A percentile compares a stretch with the other conserved stretches of the same genome.
phyloP scores from a whole-genome alignment of 2,113 vertebrate genomes.

The Dromas ardeola region DNA sequence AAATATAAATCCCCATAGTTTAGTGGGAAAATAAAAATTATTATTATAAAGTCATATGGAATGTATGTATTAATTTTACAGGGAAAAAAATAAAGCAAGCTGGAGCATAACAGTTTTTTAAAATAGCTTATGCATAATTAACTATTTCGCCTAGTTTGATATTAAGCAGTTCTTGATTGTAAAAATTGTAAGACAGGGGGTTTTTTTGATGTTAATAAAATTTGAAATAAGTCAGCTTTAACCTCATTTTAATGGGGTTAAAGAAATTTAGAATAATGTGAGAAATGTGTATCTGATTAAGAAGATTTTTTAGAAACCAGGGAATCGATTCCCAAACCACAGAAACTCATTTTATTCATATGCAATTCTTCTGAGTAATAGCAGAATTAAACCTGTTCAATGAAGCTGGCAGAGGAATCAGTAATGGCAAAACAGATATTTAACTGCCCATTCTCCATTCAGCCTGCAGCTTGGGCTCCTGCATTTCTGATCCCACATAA shows the following conservation, averaged over 20 bases:
- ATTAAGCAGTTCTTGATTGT: conserved; percentile 29
- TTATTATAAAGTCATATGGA: neutral
- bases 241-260: conserved; percentile 8
- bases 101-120: neutral
- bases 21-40: neutral
- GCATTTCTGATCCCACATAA: neutral
- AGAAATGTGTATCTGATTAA: conserved; percentile 1
- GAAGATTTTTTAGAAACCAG: neutral
- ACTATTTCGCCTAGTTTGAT: conserved; percentile 20
- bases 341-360: neutral
- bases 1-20: neutral
- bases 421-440: neutral
- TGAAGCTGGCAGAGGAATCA: neutral
- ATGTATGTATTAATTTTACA: neutral
- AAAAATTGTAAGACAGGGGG: neutral
- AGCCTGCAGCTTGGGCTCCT: neutral
- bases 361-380: conserved; percentile 7
- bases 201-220: conserved; percentile 16
- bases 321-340: neutral
- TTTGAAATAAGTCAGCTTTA: conserved; percentile 29
- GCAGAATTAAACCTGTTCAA: neutral
- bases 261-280: neutral
- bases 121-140: conserved; percentile 35
- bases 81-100: neutral
- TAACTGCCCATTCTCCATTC: neutral